These are phyloP conservation scores for Colinus virginianus DNA, from an alignment of 2,113 vertebrate genomes.

Conservation along the genomic window DNA sequence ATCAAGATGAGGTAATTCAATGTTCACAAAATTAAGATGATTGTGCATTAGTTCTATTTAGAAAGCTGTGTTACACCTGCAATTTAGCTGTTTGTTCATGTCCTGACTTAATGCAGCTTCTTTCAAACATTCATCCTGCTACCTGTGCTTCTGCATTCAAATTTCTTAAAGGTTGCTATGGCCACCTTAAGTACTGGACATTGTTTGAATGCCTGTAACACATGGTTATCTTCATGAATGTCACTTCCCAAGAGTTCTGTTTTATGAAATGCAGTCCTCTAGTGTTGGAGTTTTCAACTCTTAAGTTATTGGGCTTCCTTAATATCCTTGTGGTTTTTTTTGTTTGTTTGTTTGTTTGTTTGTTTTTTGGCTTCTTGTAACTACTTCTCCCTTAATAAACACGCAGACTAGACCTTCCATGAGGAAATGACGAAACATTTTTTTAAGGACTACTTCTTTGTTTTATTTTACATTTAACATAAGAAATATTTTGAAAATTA, in stretches of 20 bases:
- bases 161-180: neutral
- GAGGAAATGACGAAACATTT: neutral
- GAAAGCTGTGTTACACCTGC: neutral
- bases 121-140: neutral
- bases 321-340: neutral
- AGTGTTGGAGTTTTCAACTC: neutral
- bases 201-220: neutral
- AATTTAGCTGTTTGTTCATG: neutral
- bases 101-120: neutral
- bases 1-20: neutral
- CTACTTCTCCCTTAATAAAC: neutral
- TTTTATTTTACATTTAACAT: neutral
- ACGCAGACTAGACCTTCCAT: neutral
- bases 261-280: neutral
- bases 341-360: no score
- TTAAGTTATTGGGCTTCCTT: neutral
- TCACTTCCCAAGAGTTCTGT: neutral
- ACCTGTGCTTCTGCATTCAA: neutral
- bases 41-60: neutral
- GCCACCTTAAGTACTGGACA: neutral
- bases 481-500: neutral
- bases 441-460: neutral
- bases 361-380: neutral
- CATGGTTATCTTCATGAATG: neutral
- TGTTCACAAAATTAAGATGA: neutral